Evolutionary conservation across 2,888 invertebrate genomes (phyloP), one percentile per base, ranked within the genome.

Genomic region (Drosophila paramelanica): DNA sequence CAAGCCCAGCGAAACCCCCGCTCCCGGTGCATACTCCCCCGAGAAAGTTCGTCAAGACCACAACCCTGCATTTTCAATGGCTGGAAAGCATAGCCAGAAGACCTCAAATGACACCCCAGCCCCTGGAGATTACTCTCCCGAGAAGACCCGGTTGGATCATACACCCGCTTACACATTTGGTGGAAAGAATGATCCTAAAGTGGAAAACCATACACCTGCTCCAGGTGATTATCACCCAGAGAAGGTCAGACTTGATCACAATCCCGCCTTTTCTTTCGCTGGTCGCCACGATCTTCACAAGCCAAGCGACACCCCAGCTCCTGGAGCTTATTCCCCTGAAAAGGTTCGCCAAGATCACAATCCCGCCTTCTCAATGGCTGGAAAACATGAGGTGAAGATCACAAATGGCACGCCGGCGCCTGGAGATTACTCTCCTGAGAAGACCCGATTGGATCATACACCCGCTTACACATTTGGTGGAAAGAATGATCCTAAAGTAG

Each of bases 111-210:
- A 55, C 0, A 73, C 72, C 0, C 86, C 86, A 0, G 94, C 94
- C 4, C 95, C 95, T 1, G 94, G 94, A 60, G 92, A 93, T 5
- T 95, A 95, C 78, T 90, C 92, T 52, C 94, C 95, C 5, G 95
- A 95, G 82, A 94, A 95, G 79, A 86, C 90, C 27, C 93, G 93
- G 0, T 1, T 53, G 1, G 70, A 71, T 38, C 70, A 71, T 1
- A 46, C 47, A 8, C 70, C 70, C 1, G 45, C 70, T 0, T 71
- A 53, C 7, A 17, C 58, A 0, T 67, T 76, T 14, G 94, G 94
- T 36, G 90, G 93, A 2, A 94, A 93, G 88, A 93, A 93, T 5
- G 92, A 92, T 45, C 79, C 91, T 13, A 93, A 93, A 13, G 94
- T 94, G 76, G 92, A 93, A 3, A 82, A 45, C 25, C 52, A 73